These are phyloP conservation scores for Danionella dracula DNA, from an alignment of 2,797 vertebrate genomes.

Conservation along the genomic window DNA sequence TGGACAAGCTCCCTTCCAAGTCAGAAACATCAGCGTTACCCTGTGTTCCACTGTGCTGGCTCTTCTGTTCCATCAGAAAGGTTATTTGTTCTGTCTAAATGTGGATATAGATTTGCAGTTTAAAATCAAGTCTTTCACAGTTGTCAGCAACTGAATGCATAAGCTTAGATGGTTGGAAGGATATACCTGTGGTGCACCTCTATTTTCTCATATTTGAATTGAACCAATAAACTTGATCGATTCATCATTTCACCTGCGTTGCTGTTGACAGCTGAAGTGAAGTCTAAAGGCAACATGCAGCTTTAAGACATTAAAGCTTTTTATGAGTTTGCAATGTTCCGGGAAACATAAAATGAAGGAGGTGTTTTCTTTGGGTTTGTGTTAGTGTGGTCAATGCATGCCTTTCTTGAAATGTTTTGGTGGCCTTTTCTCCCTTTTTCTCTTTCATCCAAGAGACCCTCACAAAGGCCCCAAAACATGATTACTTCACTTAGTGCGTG, in stretches of 20 bases:
- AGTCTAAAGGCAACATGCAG: not conserved
- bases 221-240: not conserved
- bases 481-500: constrained; percentile 21
- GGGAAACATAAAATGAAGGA: not conserved
- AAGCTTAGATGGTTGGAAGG: not conserved
- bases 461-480: constrained; percentile 15
- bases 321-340: not conserved
- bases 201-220: not conserved
- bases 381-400: constrained; percentile 64
- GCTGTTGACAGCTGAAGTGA: not conserved
- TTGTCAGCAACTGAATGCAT: not conserved
- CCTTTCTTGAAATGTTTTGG: constrained; percentile 58
- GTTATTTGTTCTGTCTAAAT: no score
- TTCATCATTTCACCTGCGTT: not conserved
- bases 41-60: no score
- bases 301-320: not conserved
- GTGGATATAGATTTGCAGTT: constrained; percentile 8
- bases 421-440: constrained; percentile 59
- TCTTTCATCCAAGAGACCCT: constrained; percentile 47
- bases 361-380: constrained; percentile 29
- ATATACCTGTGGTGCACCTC: not conserved
- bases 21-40: no score
- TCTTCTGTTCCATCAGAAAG: no score
- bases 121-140: not conserved
- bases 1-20: no score